Conservation (phyloP, 2,888 invertebrate species). For the Antheraea assamensis region DNA sequence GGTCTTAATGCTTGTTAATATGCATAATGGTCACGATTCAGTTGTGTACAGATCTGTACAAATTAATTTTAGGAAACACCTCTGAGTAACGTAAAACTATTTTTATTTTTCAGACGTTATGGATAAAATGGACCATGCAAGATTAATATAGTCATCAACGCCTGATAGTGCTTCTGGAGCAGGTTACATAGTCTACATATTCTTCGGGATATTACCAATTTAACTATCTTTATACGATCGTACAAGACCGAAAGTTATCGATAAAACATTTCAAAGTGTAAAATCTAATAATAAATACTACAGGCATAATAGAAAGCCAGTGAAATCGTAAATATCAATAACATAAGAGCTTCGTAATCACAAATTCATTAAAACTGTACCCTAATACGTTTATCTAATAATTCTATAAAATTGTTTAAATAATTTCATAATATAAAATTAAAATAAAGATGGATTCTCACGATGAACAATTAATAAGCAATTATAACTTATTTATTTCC, state of each 20-base stretch:
- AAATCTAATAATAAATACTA: not conserved
- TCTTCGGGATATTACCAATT: not conserved
- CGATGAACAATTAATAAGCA: conserved; percentile 12
- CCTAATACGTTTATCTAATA: too few relatives aligned
- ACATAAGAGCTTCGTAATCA: not conserved
- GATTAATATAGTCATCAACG: not conserved
- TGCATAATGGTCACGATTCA: too few relatives aligned
- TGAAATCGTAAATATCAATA: too few relatives aligned
- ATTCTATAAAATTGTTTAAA: not conserved
- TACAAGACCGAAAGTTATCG: too few relatives aligned
- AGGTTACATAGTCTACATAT: not conserved
- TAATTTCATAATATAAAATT: not conserved
- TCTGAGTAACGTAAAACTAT: not conserved
- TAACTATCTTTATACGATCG: not conserved
- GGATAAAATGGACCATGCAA: not conserved
- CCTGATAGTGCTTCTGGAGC: not conserved
- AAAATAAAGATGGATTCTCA: not conserved
- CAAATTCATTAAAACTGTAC: not conserved
- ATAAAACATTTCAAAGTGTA: not conserved
- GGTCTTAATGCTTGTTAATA: too few relatives aligned
- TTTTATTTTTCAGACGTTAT: not conserved
- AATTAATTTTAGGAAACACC: not conserved
- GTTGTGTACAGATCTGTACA: too few relatives aligned
- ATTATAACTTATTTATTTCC: conserved; percentile 19
- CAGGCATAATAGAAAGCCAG: too few relatives aligned